Conservation (phyloP, 2,113 vertebrate species). For the Sebastes fasciatus region DNA sequence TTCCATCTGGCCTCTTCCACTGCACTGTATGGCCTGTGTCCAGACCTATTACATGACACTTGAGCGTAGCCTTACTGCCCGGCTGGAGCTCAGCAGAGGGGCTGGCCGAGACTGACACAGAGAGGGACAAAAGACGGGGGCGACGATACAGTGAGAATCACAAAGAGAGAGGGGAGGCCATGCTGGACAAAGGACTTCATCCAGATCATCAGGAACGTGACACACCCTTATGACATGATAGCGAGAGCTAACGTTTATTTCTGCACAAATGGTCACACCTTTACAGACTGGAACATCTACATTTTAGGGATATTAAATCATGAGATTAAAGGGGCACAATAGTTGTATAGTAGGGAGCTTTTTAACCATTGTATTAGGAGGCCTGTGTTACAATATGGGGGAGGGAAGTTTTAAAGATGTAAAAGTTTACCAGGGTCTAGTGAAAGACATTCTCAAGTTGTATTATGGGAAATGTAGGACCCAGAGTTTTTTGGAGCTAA, state of each 20-base stretch:
- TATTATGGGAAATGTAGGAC: background rate
- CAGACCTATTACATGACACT: constrained; percentile 38
- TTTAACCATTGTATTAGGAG: background rate
- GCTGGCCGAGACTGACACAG: constrained; percentile 35
- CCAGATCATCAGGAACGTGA: background rate
- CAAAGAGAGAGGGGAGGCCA: background rate
- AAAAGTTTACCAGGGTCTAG: background rate
- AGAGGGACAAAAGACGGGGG: constrained; percentile 1
- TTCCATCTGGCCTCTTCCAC: constrained; percentile 55
- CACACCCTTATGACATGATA: background rate
- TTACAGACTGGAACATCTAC: background rate
- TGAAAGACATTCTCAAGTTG: background rate
- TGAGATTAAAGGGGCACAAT: background rate
- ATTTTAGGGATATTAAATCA: constrained; percentile 1
- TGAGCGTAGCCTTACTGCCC: constrained; percentile 11
- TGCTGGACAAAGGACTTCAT: background rate
- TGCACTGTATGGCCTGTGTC: accelerated
- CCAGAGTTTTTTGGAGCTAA: background rate
- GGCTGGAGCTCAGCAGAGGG: constrained; percentile 10
- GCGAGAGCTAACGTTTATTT: background rate
- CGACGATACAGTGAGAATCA: constrained; percentile 10
- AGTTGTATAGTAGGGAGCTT: background rate
- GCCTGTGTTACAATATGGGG: background rate
- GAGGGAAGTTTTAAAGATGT: background rate
- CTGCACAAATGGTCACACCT: background rate